Conservation (phyloP, 2,797 vertebrate genomes). For the Semaprochilodus insignis region DNA sequence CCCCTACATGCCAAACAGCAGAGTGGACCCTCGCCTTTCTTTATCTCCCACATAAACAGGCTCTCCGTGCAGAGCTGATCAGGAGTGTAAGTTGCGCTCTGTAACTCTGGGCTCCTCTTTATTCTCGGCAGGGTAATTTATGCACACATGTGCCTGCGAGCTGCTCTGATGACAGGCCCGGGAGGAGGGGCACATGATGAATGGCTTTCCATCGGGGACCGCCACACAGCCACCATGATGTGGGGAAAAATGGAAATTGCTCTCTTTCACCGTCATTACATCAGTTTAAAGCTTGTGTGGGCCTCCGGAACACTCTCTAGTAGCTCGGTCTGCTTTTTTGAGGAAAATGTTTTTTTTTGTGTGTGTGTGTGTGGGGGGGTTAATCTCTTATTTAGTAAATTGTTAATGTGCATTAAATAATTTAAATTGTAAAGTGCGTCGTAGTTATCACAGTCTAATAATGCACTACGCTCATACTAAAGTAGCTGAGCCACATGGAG, state of each 20-base stretch:
- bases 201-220: conserved; percentile 85
- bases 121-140: conserved; percentile 79
- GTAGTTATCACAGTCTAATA: neutral
- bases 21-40: conserved; percentile 34
- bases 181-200: conserved; percentile 85
- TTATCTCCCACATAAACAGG: conserved; percentile 50
- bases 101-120: conserved; percentile 71
- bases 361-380: neutral
- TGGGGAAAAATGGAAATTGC: conserved; percentile 86
- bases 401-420: neutral
- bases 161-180: conserved; percentile 82
- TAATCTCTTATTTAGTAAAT: conserved; percentile 32
- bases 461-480: neutral
- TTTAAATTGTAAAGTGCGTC: too few relatives aligned
- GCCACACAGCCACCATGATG: conserved; percentile 83
- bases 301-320: conserved; percentile 68
- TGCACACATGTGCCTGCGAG: conserved; percentile 84
- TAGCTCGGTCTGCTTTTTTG: conserved; percentile 39
- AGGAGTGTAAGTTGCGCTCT: conserved; percentile 54
- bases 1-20: conserved; percentile 21
- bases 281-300: conserved; percentile 83
- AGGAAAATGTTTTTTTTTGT: conserved; percentile 19
- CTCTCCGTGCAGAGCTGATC: conserved; percentile 56
- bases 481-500: neutral
- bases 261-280: conserved; percentile 86